A percentile compares a stretch with the other conserved stretches of the same genome.
Evolutionary conservation across 2,888 invertebrate species (phyloP).

Genomic region (Cancer borealis): DNA sequence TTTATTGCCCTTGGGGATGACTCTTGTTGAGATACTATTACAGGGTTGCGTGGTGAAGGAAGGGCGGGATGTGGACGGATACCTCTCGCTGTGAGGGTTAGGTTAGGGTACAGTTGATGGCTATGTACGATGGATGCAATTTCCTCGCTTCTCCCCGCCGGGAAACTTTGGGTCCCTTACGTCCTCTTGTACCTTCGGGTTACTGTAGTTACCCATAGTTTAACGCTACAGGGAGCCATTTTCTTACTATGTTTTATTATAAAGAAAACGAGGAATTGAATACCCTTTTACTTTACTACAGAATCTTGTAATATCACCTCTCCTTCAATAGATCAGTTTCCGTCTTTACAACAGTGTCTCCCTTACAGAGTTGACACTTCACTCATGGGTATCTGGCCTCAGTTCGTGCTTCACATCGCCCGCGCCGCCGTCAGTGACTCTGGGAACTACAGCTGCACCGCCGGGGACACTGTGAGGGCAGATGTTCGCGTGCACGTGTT

Average conservation of each 20-base stretch:
- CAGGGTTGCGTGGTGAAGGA: neutral
- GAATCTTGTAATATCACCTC: no score
- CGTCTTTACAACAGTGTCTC: neutral
- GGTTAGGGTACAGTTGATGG: neutral
- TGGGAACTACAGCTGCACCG: slow-evolving; percentile 64
- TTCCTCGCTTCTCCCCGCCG: neutral
- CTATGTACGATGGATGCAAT: neutral
- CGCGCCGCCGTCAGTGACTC: slow-evolving; percentile 58
- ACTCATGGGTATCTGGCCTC: slow-evolving; percentile 54
- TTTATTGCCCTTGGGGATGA: neutral
- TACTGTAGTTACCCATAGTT: neutral
- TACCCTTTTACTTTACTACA: no score
- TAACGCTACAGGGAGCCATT: neutral
- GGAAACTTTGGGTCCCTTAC: neutral
- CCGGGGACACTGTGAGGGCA: slow-evolving; percentile 56
- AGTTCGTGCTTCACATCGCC: slow-evolving; percentile 70
- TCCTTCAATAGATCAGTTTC: neutral
- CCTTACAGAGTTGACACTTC: slow-evolving; percentile 64
- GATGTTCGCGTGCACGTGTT: slow-evolving; percentile 60
- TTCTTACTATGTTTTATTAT: neutral
- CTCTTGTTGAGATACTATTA: slow-evolving; percentile 21
- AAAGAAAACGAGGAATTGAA: neutral
- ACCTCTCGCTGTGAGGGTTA: neutral
- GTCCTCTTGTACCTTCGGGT: neutral
- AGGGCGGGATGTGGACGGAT: neutral